A percentile compares a stretch with the other conserved stretches of the same genome.
Evolutionary conservation across 1,140 invertebrate genomes (phyloP).

Genomic region (Brachionus sp.): DNA sequence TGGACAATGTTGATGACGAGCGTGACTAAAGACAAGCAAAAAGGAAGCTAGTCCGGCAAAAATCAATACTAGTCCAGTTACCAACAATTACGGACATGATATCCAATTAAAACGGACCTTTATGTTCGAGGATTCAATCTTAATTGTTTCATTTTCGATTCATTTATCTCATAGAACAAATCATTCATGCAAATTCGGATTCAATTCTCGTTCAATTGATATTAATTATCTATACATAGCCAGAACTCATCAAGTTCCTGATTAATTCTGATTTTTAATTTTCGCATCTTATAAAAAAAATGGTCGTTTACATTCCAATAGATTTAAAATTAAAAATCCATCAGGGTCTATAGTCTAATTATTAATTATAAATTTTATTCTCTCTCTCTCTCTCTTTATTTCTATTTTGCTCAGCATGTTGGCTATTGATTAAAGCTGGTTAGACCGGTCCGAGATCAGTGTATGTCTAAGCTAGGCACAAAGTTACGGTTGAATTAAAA

Average conservation of each 20-base stretch:
- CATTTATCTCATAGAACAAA: slow-evolving; percentile 29
- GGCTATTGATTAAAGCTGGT: not conserved
- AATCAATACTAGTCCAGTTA: slow-evolving; percentile 1
- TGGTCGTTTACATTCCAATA: slow-evolving; percentile 25
- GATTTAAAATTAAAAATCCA: slow-evolving; percentile 29
- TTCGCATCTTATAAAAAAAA: not conserved
- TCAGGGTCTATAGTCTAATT: slow-evolving; percentile 4
- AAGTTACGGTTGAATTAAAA: slow-evolving; percentile 19
- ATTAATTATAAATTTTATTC: not conserved
- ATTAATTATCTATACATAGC: slow-evolving; percentile 33
- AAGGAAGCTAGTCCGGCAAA: not conserved
- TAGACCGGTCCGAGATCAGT: not conserved
- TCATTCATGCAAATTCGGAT: slow-evolving; percentile 39
- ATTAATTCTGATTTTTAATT: slow-evolving; percentile 43
- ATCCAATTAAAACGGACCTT: slow-evolving; percentile 40
- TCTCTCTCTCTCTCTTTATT: not conserved
- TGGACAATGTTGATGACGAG: slow-evolving; percentile 13
- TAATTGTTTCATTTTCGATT: slow-evolving; percentile 42
- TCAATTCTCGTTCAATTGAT: slow-evolving; percentile 29
- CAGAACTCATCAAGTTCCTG: slow-evolving; percentile 30
- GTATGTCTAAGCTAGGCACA: not conserved
- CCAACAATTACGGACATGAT: slow-evolving; percentile 19
- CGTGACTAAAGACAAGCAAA: not conserved
- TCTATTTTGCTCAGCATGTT: not conserved
- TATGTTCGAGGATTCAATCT: not conserved